Evolutionary conservation across 2,113 vertebrate species (phyloP).

Genomic region (Nycticebus coucang): DNA sequence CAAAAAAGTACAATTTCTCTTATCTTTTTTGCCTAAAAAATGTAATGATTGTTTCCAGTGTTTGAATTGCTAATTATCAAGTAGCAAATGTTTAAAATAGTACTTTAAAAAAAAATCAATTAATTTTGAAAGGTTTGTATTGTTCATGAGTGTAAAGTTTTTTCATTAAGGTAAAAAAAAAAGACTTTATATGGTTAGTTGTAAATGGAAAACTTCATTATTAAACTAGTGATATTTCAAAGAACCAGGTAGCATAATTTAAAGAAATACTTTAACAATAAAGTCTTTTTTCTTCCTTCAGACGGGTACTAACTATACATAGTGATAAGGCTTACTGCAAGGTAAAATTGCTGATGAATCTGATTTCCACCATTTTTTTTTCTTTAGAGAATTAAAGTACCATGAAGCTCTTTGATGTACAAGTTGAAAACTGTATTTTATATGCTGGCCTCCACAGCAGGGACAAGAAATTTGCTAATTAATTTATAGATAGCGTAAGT

Average conservation of each 20-base stretch:
- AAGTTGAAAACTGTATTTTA: conserved; percentile 21
- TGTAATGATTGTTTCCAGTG: conserved; percentile 25
- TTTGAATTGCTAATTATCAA: conserved; percentile 62
- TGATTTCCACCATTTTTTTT: conserved; percentile 22
- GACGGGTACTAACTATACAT: not conserved
- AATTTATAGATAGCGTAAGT: conserved; percentile 52
- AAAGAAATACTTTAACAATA: conserved; percentile 31
- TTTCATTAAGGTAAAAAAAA: not conserved
- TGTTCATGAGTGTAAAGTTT: conserved; percentile 26
- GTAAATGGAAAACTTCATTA: not conserved
- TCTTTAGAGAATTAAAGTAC: not conserved
- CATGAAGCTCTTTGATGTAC: conserved; percentile 22
- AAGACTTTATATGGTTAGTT: not conserved
- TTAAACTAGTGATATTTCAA: conserved; percentile 14
- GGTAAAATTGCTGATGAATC: conserved; percentile 2
- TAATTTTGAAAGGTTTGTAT: not conserved
- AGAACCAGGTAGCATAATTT: not conserved
- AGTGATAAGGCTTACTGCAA: not conserved
- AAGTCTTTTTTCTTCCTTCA: not conserved
- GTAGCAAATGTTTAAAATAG: conserved; percentile 57
- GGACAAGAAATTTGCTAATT: conserved; percentile 38
- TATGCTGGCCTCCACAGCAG: not conserved
- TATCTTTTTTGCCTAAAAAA: not conserved
- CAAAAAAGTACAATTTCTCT: conserved; percentile 48
- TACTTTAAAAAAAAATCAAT: not conserved